Evolutionary conservation across 2,888 invertebrate species (phyloP).

Genomic region (Anoplius nigerrimus): DNA sequence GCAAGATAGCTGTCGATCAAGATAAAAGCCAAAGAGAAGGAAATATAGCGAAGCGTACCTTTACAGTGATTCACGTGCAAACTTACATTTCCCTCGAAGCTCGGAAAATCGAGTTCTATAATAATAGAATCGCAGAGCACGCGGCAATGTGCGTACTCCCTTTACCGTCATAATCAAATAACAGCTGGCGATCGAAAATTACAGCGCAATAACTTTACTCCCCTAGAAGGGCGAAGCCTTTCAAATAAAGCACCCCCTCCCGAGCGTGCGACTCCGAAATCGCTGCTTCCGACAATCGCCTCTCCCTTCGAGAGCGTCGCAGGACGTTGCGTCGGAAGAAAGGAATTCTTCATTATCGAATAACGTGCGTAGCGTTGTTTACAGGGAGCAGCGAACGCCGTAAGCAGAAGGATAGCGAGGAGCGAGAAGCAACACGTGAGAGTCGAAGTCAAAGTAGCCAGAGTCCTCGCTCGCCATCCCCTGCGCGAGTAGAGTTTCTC

Average conservation of each 20-base stretch:
- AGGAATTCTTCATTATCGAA: neutral
- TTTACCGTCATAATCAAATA: no score
- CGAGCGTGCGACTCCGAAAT: neutral
- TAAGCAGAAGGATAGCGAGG: conserved; percentile 1
- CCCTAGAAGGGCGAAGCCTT: neutral
- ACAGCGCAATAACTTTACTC: no score
- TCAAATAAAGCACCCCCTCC: neutral
- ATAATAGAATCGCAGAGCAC: no score
- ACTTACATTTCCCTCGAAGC: no score
- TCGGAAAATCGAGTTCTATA: no score
- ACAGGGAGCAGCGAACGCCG: conserved; percentile 17
- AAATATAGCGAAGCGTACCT: no score
- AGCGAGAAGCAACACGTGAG: conserved; percentile 60
- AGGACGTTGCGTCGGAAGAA: neutral
- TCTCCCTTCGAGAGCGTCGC: neutral
- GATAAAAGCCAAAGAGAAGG: no score
- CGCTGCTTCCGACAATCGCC: neutral
- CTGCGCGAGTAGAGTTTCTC: neutral
- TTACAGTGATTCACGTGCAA: no score
- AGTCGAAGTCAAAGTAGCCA: conserved; percentile 31
- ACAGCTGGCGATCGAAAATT: no score
- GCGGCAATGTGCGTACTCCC: no score
- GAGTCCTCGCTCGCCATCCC: conserved; percentile 25
- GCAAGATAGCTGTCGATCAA: no score
- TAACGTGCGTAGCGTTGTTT: neutral